phyloP scores from a whole-genome alignment of 2,888 invertebrate species.

The Asteroscopus sphinx region DNA sequence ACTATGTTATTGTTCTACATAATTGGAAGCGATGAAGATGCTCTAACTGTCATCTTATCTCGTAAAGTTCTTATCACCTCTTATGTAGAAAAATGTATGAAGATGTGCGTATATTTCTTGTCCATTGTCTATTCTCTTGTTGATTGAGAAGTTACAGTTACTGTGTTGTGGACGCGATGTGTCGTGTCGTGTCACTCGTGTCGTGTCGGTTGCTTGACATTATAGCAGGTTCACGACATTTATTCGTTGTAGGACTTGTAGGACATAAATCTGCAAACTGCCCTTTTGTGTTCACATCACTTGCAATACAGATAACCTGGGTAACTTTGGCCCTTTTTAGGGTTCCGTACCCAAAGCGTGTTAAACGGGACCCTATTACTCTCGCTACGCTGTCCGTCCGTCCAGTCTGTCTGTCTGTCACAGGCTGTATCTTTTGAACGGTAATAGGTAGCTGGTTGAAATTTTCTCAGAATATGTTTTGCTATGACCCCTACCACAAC shows the following conservation, averaged over 20 bases:
- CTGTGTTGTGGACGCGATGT: conserved; percentile 42
- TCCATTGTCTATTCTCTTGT: conserved; percentile 39
- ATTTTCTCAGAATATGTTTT: too few species aligned
- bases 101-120: conserved; percentile 22
- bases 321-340: too few species aligned
- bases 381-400: too few species aligned
- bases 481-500: too few species aligned
- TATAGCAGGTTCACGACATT: conserved; percentile 52
- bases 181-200: conserved; percentile 49
- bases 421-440: too few species aligned
- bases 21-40: conserved; percentile 26
- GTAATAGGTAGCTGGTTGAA: too few species aligned
- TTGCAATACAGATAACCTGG: conserved; percentile 24
- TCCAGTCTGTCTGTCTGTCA: too few species aligned
- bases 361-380: too few species aligned
- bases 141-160: conserved; percentile 48
- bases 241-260: conserved; percentile 53
- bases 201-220: conserved; percentile 50
- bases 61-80: conserved; percentile 32
- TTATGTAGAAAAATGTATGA: conserved; percentile 27
- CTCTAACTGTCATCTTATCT: conserved; percentile 26
- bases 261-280: conserved; percentile 68
- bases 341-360: too few species aligned
- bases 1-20: conserved; percentile 31
- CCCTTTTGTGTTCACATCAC: conserved; percentile 53